Percentiles rank a stretch among this genome's conserved stretches.
phyloP scores from a whole-genome alignment of 2,113 vertebrate species.

The Pteropus alecto region DNA sequence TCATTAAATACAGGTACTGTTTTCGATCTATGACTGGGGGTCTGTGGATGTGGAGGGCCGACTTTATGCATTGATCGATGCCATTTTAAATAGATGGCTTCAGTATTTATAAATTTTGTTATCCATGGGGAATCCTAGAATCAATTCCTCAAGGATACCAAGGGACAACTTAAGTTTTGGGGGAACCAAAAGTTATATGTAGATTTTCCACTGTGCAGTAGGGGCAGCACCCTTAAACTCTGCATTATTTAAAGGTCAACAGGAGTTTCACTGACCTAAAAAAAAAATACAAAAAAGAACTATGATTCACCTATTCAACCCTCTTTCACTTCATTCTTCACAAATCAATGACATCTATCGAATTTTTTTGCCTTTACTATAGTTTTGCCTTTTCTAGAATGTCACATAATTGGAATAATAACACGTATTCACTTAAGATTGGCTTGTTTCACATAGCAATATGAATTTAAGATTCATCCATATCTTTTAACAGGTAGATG shows the following conservation, averaged over 20 bases:
- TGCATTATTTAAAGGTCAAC: not conserved
- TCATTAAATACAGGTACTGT: no score
- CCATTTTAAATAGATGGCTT: no score
- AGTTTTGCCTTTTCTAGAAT: not conserved
- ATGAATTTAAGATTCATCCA: not conserved
- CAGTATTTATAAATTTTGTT: no score
- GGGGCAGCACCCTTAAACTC: not conserved
- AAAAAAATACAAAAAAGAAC: not conserved
- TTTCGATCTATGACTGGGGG: no score
- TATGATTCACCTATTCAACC: not conserved
- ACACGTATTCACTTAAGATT: not conserved
- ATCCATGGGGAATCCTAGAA: no score
- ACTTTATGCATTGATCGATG: no score
- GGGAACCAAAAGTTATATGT: no score
- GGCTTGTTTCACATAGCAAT: not conserved
- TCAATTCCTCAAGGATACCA: no score
- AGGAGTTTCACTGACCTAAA: not conserved
- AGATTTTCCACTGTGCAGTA: no score
- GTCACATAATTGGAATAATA: not conserved
- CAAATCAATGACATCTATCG: not conserved
- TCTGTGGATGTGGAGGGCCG: no score
- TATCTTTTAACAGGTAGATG: not conserved
- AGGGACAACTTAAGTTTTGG: no score
- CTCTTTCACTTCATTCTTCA: not conserved
- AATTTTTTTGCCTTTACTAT: not conserved